A percentile compares a stretch with the other conserved stretches of the same genome.
These are phyloP conservation scores for Petrophora chlorosata DNA, from an alignment of 2,888 invertebrate species.

Conservation along the genomic window DNA sequence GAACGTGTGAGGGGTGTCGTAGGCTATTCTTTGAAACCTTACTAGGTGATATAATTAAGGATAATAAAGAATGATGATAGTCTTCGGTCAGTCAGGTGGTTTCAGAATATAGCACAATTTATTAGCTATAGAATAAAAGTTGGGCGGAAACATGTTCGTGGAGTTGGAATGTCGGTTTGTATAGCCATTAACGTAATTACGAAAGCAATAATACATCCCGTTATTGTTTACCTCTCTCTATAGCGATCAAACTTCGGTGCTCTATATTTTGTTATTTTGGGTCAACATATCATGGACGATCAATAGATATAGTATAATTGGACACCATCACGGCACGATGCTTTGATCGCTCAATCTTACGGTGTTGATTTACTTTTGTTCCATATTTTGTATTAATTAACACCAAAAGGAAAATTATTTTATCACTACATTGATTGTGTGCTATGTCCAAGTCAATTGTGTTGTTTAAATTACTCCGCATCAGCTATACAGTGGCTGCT, in stretches of 20 bases:
- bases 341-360: slow-evolving; percentile 49
- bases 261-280: slow-evolving; percentile 34
- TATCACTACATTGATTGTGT: slow-evolving; percentile 26
- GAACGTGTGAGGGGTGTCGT: slow-evolving; percentile 66
- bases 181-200: slow-evolving; percentile 54
- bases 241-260: slow-evolving; percentile 41
- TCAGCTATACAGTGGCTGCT: not conserved
- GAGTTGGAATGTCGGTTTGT: slow-evolving; percentile 49
- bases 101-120: slow-evolving; percentile 76
- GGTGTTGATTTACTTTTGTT: slow-evolving; percentile 74
- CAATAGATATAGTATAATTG: slow-evolving; percentile 38
- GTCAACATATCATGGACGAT: slow-evolving; percentile 64
- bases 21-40: slow-evolving; percentile 80
- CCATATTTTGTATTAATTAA: slow-evolving; percentile 48
- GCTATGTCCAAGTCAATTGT: slow-evolving; percentile 34
- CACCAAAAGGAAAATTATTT: slow-evolving; percentile 31
- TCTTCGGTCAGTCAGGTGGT: slow-evolving; percentile 59
- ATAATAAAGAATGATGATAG: slow-evolving; percentile 60
- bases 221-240: slow-evolving; percentile 38
- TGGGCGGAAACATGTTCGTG: slow-evolving; percentile 47
- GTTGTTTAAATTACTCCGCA: slow-evolving; percentile 32
- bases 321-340: slow-evolving; percentile 36
- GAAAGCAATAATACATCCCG: slow-evolving; percentile 54
- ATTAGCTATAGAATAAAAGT: slow-evolving; percentile 67
- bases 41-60: slow-evolving; percentile 77